Conservation (phyloP, 2,888 invertebrate genomes). For the Thereva unica region DNA sequence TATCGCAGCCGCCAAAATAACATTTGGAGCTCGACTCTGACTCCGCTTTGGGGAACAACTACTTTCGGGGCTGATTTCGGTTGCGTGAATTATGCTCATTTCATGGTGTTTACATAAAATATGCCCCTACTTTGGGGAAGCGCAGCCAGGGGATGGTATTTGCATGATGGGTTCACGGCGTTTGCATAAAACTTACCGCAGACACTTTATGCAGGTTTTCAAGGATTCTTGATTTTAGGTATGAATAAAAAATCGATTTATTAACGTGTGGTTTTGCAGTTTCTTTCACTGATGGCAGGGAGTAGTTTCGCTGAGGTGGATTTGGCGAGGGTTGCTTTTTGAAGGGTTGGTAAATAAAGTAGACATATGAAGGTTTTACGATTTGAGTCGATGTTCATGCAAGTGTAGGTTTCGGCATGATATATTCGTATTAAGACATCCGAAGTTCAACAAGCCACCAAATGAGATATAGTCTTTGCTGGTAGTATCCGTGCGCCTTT, state of each 20-base stretch:
- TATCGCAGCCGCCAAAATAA: constrained; percentile 37
- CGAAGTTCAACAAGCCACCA: too few relatives aligned
- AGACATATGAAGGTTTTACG: too few relatives aligned
- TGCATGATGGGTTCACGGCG: constrained; percentile 20
- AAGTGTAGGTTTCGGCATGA: too few relatives aligned
- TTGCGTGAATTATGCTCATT: constrained; percentile 37
- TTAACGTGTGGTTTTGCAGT: too few relatives aligned
- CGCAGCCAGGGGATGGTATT: constrained; percentile 6
- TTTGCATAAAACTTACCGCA: constrained; percentile 30
- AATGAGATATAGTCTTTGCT: too few relatives aligned
- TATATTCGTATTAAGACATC: too few relatives aligned
- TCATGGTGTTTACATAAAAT: constrained; percentile 36
- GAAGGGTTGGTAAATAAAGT: too few relatives aligned
- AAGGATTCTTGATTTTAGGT: not conserved
- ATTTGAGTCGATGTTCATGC: too few relatives aligned
- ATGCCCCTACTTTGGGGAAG: constrained; percentile 12
- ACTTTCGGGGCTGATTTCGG: constrained; percentile 31
- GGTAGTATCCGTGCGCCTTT: too few relatives aligned
- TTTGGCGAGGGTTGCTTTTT: too few relatives aligned
- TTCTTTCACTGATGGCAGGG: too few relatives aligned
- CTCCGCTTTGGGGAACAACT: constrained; percentile 16
- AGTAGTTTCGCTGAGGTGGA: too few relatives aligned
- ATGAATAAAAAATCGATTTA: not conserved
- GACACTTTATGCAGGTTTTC: constrained; percentile 18
- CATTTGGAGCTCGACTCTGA: constrained; percentile 16